These are phyloP conservation scores for Acrossocheilus fasciatus DNA, from an alignment of 2,797 vertebrate species.

Conservation along the genomic window DNA sequence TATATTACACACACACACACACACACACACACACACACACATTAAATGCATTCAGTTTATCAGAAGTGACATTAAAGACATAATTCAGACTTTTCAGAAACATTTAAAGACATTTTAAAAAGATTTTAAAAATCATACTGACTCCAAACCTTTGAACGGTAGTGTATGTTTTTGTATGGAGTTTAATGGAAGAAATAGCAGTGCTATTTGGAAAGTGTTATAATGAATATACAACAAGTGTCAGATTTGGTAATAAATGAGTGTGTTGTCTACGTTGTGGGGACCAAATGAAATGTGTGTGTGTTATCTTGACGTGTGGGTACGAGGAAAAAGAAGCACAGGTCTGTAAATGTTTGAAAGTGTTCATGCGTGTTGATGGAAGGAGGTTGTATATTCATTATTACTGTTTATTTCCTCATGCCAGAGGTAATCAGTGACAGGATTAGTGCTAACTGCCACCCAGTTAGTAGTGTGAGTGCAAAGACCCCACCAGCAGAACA, in stretches of 20 bases:
- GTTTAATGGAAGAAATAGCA: background rate
- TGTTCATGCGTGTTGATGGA: conserved; percentile 14
- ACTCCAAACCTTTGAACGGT: background rate
- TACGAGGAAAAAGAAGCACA: background rate
- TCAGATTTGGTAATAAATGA: background rate
- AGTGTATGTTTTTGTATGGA: background rate
- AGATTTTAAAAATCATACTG: background rate
- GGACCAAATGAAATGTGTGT: background rate
- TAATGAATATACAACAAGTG: background rate
- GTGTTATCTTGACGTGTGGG: background rate
- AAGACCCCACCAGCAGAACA: conserved; percentile 65
- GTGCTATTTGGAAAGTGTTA: background rate
- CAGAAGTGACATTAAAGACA: background rate
- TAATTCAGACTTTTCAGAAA: background rate
- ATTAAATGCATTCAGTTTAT: background rate
- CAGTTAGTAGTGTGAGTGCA: conserved; percentile 72
- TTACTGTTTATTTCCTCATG: conserved; percentile 79
- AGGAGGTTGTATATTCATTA: conserved; percentile 63
- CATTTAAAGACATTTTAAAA: background rate
- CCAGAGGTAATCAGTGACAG: conserved; percentile 76
- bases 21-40: background rate
- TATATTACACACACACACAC: too few relatives aligned
- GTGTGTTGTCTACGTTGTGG: background rate
- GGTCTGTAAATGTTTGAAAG: conserved; percentile 46
- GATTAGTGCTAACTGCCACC: conserved; percentile 80